These are phyloP conservation scores for Drosophila sechellia DNA, from an alignment of 1,140 invertebrate genomes.

Conservation along the genomic window DNA sequence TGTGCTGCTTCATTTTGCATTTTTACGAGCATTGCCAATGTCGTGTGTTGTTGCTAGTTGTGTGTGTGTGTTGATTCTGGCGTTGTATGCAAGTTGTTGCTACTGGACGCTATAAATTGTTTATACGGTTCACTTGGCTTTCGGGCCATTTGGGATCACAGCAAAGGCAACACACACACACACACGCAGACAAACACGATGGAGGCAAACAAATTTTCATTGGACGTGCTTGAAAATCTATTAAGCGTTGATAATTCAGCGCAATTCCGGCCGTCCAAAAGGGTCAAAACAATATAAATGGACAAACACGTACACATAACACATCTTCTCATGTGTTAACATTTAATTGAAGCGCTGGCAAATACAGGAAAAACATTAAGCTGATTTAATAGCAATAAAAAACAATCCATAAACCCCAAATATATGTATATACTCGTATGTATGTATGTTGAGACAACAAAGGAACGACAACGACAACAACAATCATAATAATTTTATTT, in stretches of 20 bases:
- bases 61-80: constrained; percentile 24
- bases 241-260: constrained; percentile 73
- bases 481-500: constrained; percentile 15
- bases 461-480: neutral
- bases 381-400: constrained; percentile 41
- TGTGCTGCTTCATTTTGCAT: constrained; percentile 72
- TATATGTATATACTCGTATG: neutral
- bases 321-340: constrained; percentile 28
- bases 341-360: constrained; percentile 49
- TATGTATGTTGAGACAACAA: neutral
- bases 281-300: constrained; percentile 39
- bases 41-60: constrained; percentile 36
- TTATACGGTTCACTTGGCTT: constrained; percentile 82
- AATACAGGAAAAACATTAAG: constrained; percentile 34
- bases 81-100: constrained; percentile 26
- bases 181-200: constrained; percentile 21
- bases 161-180: constrained; percentile 37
- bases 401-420: constrained; percentile 15
- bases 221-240: constrained; percentile 77
- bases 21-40: constrained; percentile 71
- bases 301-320: constrained; percentile 28
- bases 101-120: constrained; percentile 72
- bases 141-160: constrained; percentile 78
- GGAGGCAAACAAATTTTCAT: constrained; percentile 66
- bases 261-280: constrained; percentile 55